These are phyloP conservation scores for Leptinotarsa tumamoca DNA, from an alignment of 2,888 invertebrate genomes.

Conservation along the genomic window DNA sequence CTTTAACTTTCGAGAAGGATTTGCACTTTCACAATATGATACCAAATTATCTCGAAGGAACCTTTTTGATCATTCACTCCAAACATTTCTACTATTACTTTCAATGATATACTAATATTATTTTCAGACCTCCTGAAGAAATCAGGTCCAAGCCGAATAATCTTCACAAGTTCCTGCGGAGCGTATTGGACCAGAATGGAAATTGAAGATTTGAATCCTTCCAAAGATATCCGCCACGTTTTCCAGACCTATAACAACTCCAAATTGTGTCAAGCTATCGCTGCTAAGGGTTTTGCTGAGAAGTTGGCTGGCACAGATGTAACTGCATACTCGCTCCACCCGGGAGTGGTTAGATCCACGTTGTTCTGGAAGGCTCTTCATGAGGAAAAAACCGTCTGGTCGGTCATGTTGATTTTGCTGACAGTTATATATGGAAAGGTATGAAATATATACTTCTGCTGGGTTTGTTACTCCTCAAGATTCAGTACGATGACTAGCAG, in stretches of 20 bases:
- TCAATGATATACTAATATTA: background rate
- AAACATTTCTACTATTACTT: too few species aligned
- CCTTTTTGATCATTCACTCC: too few species aligned
- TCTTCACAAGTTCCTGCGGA: slow-evolving; percentile 54
- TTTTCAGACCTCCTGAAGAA: slow-evolving; percentile 67
- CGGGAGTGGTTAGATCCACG: slow-evolving; percentile 52
- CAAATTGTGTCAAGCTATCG: slow-evolving; percentile 56
- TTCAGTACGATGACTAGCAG: too few species aligned
- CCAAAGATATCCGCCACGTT: slow-evolving; percentile 29
- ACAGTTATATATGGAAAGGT: slow-evolving; percentile 34
- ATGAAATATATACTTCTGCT: background rate
- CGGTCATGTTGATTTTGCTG: slow-evolving; percentile 33
- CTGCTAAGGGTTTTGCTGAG: slow-evolving; percentile 51
- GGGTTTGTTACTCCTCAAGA: too few species aligned
- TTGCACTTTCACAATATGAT: too few species aligned
- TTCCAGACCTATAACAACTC: slow-evolving; percentile 47
- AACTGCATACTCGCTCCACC: slow-evolving; percentile 54
- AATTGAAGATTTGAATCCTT: slow-evolving; percentile 47
- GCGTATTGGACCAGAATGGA: slow-evolving; percentile 46
- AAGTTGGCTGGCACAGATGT: slow-evolving; percentile 50
- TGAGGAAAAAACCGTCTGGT: slow-evolving; percentile 32
- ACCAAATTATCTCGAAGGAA: too few species aligned
- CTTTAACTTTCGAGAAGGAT: too few species aligned
- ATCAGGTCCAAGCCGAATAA: slow-evolving; percentile 52
- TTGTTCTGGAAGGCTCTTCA: slow-evolving; percentile 40